Conservation (phyloP, 1,140 invertebrate species). For the Lepidurus apus region DNA sequence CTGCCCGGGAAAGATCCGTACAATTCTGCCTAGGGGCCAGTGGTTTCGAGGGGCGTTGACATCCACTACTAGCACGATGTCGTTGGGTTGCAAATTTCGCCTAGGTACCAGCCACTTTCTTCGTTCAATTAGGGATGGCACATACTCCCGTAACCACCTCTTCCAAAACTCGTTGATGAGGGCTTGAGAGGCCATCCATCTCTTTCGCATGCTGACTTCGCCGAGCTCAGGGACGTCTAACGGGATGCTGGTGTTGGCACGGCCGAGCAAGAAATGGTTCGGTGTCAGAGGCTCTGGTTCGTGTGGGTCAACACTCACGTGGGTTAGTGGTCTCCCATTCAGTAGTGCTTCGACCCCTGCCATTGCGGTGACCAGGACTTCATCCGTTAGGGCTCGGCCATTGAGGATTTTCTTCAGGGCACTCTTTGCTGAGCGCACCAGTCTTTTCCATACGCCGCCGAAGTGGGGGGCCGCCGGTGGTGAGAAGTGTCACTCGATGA, state of each 20-base stretch:
- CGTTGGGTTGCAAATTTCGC: background rate
- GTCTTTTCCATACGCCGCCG: background rate
- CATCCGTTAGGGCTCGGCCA: conserved; percentile 3
- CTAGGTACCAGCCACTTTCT: conserved; percentile 4
- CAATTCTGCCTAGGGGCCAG: background rate
- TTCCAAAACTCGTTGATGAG: background rate
- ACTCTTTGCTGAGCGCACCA: conserved; percentile 36
- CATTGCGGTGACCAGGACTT: conserved; percentile 26
- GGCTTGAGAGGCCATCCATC: background rate
- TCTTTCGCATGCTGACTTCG: conserved; percentile 24
- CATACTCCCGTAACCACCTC: background rate
- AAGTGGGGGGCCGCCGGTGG: background rate
- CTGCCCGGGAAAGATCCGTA: background rate
- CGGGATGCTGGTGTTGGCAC: conserved; percentile 23
- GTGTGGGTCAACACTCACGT: conserved; percentile 26
- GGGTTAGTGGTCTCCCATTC: conserved; percentile 29
- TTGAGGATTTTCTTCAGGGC: background rate
- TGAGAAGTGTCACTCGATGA: conserved; percentile 40
- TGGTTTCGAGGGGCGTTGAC: background rate
- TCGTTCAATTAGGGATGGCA: conserved; percentile 26
- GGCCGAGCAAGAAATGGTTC: conserved; percentile 34
- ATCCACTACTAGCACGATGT: background rate
- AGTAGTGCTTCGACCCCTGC: conserved; percentile 15
- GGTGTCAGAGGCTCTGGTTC: conserved; percentile 30
- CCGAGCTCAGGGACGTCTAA: conserved; percentile 27